These are phyloP conservation scores for Dasysyrphus tricinctus DNA, from an alignment of 2,888 invertebrate species.

Conservation along the genomic window DNA sequence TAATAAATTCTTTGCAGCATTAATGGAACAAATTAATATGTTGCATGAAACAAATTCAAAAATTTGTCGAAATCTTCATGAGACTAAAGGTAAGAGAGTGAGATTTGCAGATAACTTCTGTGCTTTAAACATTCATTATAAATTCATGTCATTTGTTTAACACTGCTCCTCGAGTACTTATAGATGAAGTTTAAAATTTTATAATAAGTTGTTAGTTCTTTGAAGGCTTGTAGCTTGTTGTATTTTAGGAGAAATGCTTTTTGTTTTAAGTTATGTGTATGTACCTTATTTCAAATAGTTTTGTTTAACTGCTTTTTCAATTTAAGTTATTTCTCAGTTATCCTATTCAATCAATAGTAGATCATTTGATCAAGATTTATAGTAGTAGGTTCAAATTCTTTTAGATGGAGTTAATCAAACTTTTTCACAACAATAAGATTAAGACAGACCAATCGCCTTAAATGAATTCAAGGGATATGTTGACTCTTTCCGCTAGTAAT, in stretches of 20 bases:
- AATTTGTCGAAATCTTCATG: slow-evolving; percentile 89
- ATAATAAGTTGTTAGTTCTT: background rate
- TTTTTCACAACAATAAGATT: no score
- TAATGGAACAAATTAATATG: slow-evolving; percentile 89
- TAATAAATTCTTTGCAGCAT: slow-evolving; percentile 83
- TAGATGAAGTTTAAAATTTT: background rate
- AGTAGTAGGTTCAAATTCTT: no score
- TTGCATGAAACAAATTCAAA: slow-evolving; percentile 90
- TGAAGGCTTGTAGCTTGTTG: slow-evolving; percentile 36
- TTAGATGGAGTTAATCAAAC: no score
- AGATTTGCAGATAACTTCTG: no score
- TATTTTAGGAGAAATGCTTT: background rate
- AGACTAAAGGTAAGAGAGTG: slow-evolving; percentile 86
- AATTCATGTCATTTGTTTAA: slow-evolving; percentile 44
- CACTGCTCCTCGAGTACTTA: slow-evolving; percentile 42
- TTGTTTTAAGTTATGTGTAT: background rate
- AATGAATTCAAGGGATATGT: no score
- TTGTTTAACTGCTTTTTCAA: background rate
- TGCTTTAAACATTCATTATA: slow-evolving; percentile 22
- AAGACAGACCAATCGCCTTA: no score
- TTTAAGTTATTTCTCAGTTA: background rate
- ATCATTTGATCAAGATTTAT: no score
- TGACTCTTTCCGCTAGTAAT: no score
- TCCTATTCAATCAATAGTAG: no score
- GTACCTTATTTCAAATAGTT: background rate